Percentiles rank a stretch among this genome's conserved stretches.
phyloP scores from a whole-genome alignment of 2,888 invertebrate species.

The Rhogogaster chlorosoma region DNA sequence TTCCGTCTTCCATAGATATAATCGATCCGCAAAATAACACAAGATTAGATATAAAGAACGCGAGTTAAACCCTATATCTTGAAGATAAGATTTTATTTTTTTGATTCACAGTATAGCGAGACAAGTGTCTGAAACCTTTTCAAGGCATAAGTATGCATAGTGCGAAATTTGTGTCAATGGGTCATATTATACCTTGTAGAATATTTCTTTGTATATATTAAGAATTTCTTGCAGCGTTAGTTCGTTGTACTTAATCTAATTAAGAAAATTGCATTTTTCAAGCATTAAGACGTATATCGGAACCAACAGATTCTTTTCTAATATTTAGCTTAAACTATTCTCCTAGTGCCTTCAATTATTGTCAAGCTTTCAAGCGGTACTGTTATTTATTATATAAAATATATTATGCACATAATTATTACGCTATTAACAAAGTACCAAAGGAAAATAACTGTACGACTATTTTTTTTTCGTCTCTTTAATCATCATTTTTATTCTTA shows the following conservation, averaged over 20 bases:
- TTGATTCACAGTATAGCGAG: background rate
- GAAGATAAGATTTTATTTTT: background rate
- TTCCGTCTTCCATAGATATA: slow-evolving; percentile 79
- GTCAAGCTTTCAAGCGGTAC: background rate
- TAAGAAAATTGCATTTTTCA: slow-evolving; percentile 18
- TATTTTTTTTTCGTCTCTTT: background rate
- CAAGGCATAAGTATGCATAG: background rate
- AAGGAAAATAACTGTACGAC: slow-evolving; percentile 28
- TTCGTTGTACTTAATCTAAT: slow-evolving; percentile 30
- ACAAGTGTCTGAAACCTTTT: background rate
- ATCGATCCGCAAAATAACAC: slow-evolving; percentile 77
- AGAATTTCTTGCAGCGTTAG: slow-evolving; percentile 27
- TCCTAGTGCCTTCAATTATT: slow-evolving; percentile 16
- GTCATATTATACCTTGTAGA: slow-evolving; percentile 6
- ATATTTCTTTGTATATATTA: slow-evolving; percentile 43
- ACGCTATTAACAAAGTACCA: slow-evolving; percentile 24
- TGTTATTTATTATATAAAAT: slow-evolving; percentile 46
- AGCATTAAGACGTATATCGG: slow-evolving; percentile 25
- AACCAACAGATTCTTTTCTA: slow-evolving; percentile 17
- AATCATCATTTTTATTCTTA: background rate
- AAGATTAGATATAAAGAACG: slow-evolving; percentile 79
- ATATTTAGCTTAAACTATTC: background rate
- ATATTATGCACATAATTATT: background rate
- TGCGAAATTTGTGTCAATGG: background rate
- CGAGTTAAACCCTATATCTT: slow-evolving; percentile 59